Conservation (phyloP, 2,797 vertebrate genomes). For the Rhynchotus rufescens region DNA sequence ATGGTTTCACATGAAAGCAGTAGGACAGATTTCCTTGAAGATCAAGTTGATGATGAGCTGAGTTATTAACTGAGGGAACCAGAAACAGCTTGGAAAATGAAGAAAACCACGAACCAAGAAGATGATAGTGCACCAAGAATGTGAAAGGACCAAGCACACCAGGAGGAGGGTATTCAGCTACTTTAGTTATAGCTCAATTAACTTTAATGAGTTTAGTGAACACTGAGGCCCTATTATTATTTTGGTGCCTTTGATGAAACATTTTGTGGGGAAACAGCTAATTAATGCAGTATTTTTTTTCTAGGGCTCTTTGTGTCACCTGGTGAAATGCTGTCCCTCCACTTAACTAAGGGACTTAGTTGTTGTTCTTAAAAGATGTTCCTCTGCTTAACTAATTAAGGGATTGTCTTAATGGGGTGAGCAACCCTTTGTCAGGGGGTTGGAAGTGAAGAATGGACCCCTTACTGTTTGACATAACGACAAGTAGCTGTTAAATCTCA, state of each 20-base stretch:
- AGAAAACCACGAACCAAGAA: background rate
- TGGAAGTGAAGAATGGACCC: background rate
- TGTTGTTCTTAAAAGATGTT: too few relatives aligned
- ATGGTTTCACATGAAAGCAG: background rate
- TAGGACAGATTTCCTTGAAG: background rate
- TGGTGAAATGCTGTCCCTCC: rapidly evolving
- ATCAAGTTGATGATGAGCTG: background rate
- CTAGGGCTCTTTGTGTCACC: rapidly evolving
- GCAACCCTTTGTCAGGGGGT: background rate
- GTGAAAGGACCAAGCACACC: background rate
- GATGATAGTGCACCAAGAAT: background rate
- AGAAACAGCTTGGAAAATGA: background rate
- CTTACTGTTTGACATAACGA: background rate
- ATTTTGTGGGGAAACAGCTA: background rate
- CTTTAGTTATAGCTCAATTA: conserved; percentile 29
- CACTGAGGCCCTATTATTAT: background rate
- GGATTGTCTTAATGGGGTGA: background rate
- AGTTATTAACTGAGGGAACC: background rate
- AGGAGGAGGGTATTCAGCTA: background rate
- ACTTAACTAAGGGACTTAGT: too few relatives aligned
- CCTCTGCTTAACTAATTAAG: background rate
- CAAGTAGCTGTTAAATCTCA: background rate
- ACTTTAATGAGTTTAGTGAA: background rate
- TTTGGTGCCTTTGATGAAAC: conserved; percentile 42
- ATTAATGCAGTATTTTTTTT: background rate